Evolutionary conservation across 1,140 invertebrate species (phyloP).

Genomic region (Daktulosphaira vitifoliae): DNA sequence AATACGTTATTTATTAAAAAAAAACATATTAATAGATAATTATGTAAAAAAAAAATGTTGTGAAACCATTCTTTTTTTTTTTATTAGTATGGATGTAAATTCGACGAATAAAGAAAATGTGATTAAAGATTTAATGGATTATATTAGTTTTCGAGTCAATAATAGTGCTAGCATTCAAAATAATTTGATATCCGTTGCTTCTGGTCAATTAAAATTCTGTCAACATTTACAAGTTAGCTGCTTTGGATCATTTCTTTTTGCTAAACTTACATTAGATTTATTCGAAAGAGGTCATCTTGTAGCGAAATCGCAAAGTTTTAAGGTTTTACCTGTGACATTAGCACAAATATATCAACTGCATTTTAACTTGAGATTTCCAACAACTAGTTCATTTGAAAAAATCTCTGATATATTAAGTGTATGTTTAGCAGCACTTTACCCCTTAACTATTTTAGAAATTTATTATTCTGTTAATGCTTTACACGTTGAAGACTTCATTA

Average conservation of each 20-base stretch:
- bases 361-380: constrained; percentile 89
- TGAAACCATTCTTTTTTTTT: not conserved
- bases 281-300: constrained; percentile 87
- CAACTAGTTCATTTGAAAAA: constrained; percentile 79
- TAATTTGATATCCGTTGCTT: constrained; percentile 64
- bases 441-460: constrained; percentile 80
- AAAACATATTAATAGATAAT: no score
- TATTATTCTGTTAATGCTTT: constrained; percentile 88
- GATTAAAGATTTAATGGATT: constrained; percentile 75
- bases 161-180: constrained; percentile 69
- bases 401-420: constrained; percentile 73
- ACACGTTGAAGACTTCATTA: constrained; percentile 61
- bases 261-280: constrained; percentile 86
- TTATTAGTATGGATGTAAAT: constrained; percentile 52
- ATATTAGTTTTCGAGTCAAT: constrained; percentile 71
- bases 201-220: constrained; percentile 55
- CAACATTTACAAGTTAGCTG: constrained; percentile 73
- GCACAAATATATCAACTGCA: constrained; percentile 87
- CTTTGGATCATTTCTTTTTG: constrained; percentile 82
- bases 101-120: constrained; percentile 56
- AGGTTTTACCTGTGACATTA: constrained; percentile 83
- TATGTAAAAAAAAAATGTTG: no score
- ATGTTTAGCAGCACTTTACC: constrained; percentile 81
- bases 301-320: constrained; percentile 84
- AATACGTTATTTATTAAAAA: no score